Evolutionary conservation across 2,113 vertebrate species (phyloP), one percentile per base, ranked within the genome.

Genomic region (Phrynocephalus versicolor): DNA sequence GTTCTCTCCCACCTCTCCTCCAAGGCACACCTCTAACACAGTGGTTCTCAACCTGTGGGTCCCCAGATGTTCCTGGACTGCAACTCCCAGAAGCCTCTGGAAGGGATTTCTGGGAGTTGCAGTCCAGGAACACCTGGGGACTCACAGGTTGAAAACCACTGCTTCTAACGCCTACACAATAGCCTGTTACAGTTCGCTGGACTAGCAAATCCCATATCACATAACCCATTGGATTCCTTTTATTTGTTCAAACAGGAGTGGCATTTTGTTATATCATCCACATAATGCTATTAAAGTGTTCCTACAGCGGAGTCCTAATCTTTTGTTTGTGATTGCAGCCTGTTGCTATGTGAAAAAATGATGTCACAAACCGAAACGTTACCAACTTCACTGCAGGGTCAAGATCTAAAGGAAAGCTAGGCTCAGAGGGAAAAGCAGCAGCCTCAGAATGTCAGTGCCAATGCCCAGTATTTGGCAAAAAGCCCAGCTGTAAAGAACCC

Each of bases 351-450:
- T 82, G 88, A 90, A 55, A 9, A 13, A 60, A 62, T 86, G 33
- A 86, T 39, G 25, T 27, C 62, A 93, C 67, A 84, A 88, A 84
- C 15, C 62, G 0, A 72, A 65, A 74, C 62, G 77, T 7, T 94
- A 89, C 82, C n/a, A 89, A 83, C 27, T 2, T 85, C 90, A 25
- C 62, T 62, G 69, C 0, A 23, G 21, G 87, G 86, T 27, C 76
- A 88, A 51, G 25, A 80, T 33, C 19, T 30, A 30, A 78, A 84
- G 71, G 58, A 55, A 14, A 18, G 70, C 78, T 1, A 6, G 81
- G 83, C 76, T 82, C 23, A 8, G 39, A 74, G 55, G 74, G 72
- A 81, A 81, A 1, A 67, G 30, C 89, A 78, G 82, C 81, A 27
- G 70, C 75, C 9, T 21, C 64, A 70, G 86, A 62, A 67, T 83